Percentiles rank a stretch among this genome's conserved stretches.
These are phyloP conservation scores for Elysia chlorotica DNA, from an alignment of 1,140 invertebrate genomes.

Conservation along the genomic window DNA sequence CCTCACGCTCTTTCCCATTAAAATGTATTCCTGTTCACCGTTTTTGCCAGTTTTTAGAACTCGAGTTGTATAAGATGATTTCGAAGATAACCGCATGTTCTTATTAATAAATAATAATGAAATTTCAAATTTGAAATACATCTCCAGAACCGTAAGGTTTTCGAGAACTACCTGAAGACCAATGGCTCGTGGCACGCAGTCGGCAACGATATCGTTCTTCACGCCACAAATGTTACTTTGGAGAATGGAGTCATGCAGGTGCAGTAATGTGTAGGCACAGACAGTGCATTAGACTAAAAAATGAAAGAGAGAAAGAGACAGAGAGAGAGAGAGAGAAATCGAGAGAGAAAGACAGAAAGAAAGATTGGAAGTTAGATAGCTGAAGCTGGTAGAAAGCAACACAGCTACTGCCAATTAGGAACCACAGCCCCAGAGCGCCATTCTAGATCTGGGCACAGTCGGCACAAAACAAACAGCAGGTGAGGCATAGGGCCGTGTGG, in stretches of 20 bases:
- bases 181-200: neutral
- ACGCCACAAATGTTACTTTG: slow-evolving; percentile 4
- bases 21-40: neutral
- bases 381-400: neutral
- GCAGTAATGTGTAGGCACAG: too few species aligned
- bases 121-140: neutral
- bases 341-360: neutral
- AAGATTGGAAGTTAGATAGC: neutral
- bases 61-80: too few species aligned
- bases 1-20: neutral
- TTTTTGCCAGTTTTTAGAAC: too few species aligned
- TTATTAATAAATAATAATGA: neutral
- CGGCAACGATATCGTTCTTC: neutral
- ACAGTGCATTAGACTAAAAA: neutral
- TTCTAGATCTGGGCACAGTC: too few species aligned
- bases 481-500: too few species aligned
- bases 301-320: neutral
- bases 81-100: neutral
- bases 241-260: neutral
- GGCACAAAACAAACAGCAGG: too few species aligned
- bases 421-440: neutral
- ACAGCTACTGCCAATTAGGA: neutral
- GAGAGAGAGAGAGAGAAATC: neutral
- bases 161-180: neutral
- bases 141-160: neutral